These are phyloP conservation scores for Vespertilio murinus DNA, from an alignment of 2,797 vertebrate genomes.

Conservation along the genomic window DNA sequence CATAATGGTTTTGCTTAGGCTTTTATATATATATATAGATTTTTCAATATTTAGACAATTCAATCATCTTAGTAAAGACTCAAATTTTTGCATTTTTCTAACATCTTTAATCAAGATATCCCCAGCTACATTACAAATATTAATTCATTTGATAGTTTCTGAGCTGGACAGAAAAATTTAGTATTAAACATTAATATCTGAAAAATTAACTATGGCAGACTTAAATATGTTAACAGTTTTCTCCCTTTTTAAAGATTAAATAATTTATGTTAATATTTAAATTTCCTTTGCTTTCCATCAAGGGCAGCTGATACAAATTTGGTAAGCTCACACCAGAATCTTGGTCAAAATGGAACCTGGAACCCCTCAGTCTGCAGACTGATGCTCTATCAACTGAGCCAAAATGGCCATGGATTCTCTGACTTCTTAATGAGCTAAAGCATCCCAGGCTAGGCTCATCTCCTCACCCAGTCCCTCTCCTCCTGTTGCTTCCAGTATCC, in stretches of 20 bases:
- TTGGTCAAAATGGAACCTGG: neutral
- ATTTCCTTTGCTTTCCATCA: conserved; percentile 40
- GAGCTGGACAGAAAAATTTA: conserved; percentile 18
- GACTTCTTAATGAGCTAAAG: neutral
- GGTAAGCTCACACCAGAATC: neutral
- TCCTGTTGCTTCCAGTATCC: no score
- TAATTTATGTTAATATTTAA: conserved; percentile 3
- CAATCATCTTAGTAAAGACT: neutral
- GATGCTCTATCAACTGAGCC: no score
- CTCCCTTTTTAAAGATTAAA: neutral
- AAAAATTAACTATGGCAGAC: neutral
- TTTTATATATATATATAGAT: no score
- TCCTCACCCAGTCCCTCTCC: no score
- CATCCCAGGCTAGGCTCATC: neutral
- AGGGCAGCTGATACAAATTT: neutral
- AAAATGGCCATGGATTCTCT: no score
- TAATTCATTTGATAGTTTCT: conserved; percentile 7
- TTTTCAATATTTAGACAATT: neutral
- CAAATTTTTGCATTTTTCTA: conserved; percentile 33
- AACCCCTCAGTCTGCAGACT: no score
- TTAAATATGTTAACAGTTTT: conserved; percentile 17
- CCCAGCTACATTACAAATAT: conserved; percentile 37
- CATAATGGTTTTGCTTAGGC: no score
- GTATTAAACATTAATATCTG: conserved; percentile 55
- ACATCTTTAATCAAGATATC: conserved; percentile 42